phyloP scores from a whole-genome alignment of 2,888 invertebrate species.

The Pocota personata region DNA sequence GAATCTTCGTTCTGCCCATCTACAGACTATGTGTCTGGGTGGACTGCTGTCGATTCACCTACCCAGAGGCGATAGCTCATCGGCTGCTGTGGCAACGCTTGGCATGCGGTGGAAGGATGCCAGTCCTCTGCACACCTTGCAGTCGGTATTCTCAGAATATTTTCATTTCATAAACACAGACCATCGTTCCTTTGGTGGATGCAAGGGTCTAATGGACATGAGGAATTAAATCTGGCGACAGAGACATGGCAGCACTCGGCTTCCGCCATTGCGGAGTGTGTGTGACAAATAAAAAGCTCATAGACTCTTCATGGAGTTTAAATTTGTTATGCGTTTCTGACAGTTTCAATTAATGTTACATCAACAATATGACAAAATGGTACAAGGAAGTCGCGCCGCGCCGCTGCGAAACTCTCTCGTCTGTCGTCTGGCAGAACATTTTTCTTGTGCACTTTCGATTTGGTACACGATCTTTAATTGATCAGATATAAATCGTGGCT shows the following conservation, averaged over 20 bases:
- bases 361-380: slow-evolving; percentile 72
- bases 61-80: slow-evolving; percentile 52
- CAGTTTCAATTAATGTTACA: slow-evolving; percentile 73
- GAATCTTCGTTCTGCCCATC: slow-evolving; percentile 38
- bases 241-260: slow-evolving; percentile 68
- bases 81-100: slow-evolving; percentile 35
- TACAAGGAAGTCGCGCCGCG: slow-evolving; percentile 64
- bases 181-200: not conserved
- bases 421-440: slow-evolving; percentile 10
- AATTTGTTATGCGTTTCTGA: slow-evolving; percentile 70
- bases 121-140: slow-evolving; percentile 52
- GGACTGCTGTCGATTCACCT: slow-evolving; percentile 66
- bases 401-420: slow-evolving; percentile 5
- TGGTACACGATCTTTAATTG: slow-evolving; percentile 69
- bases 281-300: slow-evolving; percentile 70
- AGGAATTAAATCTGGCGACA: slow-evolving; percentile 71
- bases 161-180: slow-evolving; percentile 38
- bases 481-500: slow-evolving; percentile 71
- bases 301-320: slow-evolving; percentile 69
- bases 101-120: slow-evolving; percentile 48
- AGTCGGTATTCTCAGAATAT: slow-evolving; percentile 38
- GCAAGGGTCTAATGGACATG: slow-evolving; percentile 53
- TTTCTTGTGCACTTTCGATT: slow-evolving; percentile 60
- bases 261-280: slow-evolving; percentile 60
- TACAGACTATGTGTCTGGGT: slow-evolving; percentile 71